phyloP scores from a whole-genome alignment of 2,888 invertebrate species.

The Itoplectis maculator region DNA sequence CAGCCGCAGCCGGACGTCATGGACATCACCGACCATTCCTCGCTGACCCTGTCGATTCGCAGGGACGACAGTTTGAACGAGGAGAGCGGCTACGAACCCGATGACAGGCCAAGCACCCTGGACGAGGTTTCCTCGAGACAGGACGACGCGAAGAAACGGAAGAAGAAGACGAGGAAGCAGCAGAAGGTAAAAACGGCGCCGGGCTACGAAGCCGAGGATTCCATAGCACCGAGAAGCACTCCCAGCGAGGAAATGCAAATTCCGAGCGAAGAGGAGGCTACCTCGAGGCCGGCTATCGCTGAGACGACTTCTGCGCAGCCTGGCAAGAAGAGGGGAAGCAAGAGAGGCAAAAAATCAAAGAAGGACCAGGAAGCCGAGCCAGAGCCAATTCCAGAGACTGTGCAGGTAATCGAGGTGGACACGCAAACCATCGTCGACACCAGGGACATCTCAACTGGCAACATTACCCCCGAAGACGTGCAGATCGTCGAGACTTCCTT shows the following conservation, averaged over 20 bases:
- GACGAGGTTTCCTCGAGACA: conserved; percentile 84
- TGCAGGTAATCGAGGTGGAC: conserved; percentile 76
- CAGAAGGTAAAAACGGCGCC: conserved; percentile 86
- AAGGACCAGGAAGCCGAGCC: conserved; percentile 80
- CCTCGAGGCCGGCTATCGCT: neutral
- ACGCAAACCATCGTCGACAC: conserved; percentile 77
- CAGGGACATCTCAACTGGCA: conserved; percentile 73
- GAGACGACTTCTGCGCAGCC: conserved; percentile 79
- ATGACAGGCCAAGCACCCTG: conserved; percentile 89
- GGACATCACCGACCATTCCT: conserved; percentile 70
- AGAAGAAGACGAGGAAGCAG: conserved; percentile 84
- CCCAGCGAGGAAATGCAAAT: conserved; percentile 82
- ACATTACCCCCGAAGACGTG: conserved; percentile 68
- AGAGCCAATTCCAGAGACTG: conserved; percentile 60
- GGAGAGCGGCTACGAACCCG: conserved; percentile 89
- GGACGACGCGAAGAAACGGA: conserved; percentile 85
- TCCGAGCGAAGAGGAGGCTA: conserved; percentile 76
- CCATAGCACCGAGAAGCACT: conserved; percentile 83
- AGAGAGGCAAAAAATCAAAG: conserved; percentile 85
- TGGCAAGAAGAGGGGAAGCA: conserved; percentile 75
- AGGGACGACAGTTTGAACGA: conserved; percentile 84
- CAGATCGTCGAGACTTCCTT: conserved; percentile 79
- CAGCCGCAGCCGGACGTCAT: conserved; percentile 81
- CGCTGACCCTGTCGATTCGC: conserved; percentile 70
- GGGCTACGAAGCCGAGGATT: conserved; percentile 85